Evolutionary conservation across 2,113 vertebrate genomes (phyloP).

Genomic region (Hydrochoerus hydrochaeris): DNA sequence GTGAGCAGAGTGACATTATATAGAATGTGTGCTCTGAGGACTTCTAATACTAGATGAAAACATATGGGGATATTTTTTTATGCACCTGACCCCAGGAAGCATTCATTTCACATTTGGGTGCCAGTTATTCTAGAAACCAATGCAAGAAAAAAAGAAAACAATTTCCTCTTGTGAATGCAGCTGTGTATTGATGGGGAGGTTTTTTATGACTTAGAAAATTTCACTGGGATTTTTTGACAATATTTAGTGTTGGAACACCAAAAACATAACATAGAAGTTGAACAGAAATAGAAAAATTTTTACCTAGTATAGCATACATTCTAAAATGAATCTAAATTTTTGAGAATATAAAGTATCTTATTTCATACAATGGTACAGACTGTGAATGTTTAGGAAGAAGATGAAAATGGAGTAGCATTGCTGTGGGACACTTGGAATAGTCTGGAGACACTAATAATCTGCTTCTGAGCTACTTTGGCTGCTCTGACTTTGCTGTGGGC

Average conservation of each 20-base stretch:
- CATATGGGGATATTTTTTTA: not conserved
- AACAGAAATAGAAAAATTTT: not conserved
- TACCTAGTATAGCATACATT: not conserved
- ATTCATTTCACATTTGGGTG: not conserved
- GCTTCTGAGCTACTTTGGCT: not conserved
- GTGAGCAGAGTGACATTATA: not conserved
- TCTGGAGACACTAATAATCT: not conserved
- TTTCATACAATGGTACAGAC: not conserved
- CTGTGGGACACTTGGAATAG: not conserved
- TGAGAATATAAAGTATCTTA: not conserved
- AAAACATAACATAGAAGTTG: not conserved
- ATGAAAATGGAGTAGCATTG: not conserved
- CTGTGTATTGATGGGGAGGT: not conserved
- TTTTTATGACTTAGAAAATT: not conserved
- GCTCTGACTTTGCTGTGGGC: not conserved
- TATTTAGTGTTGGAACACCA: not conserved
- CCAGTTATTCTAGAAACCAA: constrained; percentile 27
- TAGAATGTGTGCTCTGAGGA: not conserved
- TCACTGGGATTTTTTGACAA: not conserved
- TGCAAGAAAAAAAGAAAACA: not conserved
- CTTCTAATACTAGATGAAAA: not conserved
- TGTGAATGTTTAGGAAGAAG: not conserved
- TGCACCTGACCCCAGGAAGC: not conserved
- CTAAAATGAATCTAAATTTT: not conserved
- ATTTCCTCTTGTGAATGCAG: not conserved